Evolutionary conservation across 2,888 invertebrate genomes (phyloP), one percentile per base, ranked within the genome.

Genomic region (Acanthosoma haemorrhoidale): DNA sequence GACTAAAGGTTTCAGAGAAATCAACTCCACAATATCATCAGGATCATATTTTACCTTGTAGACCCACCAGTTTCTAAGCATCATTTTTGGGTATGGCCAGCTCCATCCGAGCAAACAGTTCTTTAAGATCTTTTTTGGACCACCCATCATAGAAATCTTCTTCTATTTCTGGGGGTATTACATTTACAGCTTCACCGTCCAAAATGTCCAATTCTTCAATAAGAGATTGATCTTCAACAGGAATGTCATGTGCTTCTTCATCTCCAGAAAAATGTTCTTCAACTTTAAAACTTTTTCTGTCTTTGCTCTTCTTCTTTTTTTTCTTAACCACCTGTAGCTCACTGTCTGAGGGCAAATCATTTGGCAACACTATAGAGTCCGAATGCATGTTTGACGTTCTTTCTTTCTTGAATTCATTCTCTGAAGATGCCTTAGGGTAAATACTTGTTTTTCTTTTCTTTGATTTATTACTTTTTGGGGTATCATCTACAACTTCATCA

Each of bases 81-180:
- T 84, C 84, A 72, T 80, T 79, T 61, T 79, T 77, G 3, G 84
- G 84, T 67, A 84, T 77, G 36, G 76, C 76, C 36, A 73, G 67
- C 74, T 80, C 79, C 74, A 84, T 81, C 70, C 80, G 76, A 16
- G 77, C 76, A 41, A 84, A 76, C 58, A 84, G 76, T 74, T 81
- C 79, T 32, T 77, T 73, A 58, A 82, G 75, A 75, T 83, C 82
- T 57, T 79, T 79, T 71, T 79, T 78, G 6, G 81, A 80, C 83
- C 79, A 81, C 39, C 76, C 78, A 68, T 68, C 70, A 75, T 60
- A 73, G 43, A 69, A 73, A 8, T 43, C 70, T 18, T 72, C 69
- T 13, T 70, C 70, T 63, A 13, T 31, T n/a, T n/a, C n/a, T n/a
- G n/a, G n/a, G n/a, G n/a, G n/a, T n/a, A n/a, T n/a, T n/a, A n/a